Percentiles rank a stretch among this genome's conserved stretches.
phyloP scores from a whole-genome alignment of 1,140 invertebrate species.

The Cyphomyrmex costatus region DNA sequence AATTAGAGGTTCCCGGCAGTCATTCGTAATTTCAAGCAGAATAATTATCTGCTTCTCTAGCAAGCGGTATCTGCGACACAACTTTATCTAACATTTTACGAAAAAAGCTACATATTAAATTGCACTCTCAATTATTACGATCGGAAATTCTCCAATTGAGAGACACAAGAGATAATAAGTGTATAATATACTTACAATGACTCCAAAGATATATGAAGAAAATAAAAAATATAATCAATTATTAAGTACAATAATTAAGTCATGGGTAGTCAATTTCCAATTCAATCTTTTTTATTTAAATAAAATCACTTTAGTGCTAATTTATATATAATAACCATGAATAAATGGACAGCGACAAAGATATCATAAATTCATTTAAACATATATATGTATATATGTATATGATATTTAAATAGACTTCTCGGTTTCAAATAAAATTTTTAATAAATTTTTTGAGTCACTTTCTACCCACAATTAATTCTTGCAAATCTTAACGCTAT shows the following conservation, averaged over 20 bases:
- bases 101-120: conserved; percentile 28
- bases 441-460: not conserved
- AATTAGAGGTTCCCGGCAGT: conserved; percentile 51
- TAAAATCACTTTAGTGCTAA: not conserved
- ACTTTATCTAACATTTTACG: conserved; percentile 25
- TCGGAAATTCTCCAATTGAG: not conserved
- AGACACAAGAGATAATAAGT: conserved; percentile 3
- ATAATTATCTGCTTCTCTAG: conserved; percentile 62
- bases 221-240: conserved; percentile 45
- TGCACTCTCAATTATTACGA: conserved; percentile 20
- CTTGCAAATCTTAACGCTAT: conserved; percentile 5
- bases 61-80: conserved; percentile 45
- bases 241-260: conserved; percentile 30
- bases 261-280: conserved; percentile 6
- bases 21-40: conserved; percentile 59
- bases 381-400: too few species aligned
- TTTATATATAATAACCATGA: not conserved
- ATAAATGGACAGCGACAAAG: not conserved
- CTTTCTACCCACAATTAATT: conserved; percentile 40
- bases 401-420: not conserved
- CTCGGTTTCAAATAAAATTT: not conserved
- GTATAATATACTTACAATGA: conserved; percentile 26
- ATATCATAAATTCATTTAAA: not conserved
- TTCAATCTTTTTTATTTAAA: not conserved
- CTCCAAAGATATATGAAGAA: conserved; percentile 1